Base-by-base conservation (phyloP, 2,797 vertebrate genomes). In the Squalus acanthias region DNA sequence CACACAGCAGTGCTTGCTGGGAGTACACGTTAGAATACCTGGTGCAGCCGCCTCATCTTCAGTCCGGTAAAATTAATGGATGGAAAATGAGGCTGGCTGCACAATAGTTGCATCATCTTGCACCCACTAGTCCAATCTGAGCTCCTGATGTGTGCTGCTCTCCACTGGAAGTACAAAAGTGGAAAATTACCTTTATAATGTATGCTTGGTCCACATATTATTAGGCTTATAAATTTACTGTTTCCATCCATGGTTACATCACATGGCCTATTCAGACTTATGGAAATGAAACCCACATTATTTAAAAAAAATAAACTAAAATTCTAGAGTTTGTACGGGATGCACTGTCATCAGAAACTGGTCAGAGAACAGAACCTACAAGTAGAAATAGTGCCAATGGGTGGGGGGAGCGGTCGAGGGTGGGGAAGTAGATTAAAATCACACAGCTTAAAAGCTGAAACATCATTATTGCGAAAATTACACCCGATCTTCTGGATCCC, bases 401-500 rank as follows among this genome's bases (percentile, higher is more conserved):
- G 39, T 10, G 22, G 39, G 3, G 9, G 46, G 12, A 72, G 22
- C 39, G n/a, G 13, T 50, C 39, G 24, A 5, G 69, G 91, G 0
- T 13, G 89, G 26, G 57, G 5, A 60, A 92, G 1, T 20, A 33
- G 89, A 65, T 15, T 6, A 92, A 63, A 63, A 63, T 57, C 53
- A 20, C 26, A 91, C 8, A 95, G 17, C 20, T 74, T 53, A 74
- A 76, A 76, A 74, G 70, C 26, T 33, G 76, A 53, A 57, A 70
- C n/a, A 94, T 46, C 50, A 91, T 33, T 74, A 72, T 95, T 57
- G 50, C 22, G 3, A 60, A 74, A 95, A 95, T 95, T 74, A 95
- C 15, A 74, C 50, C 24, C 74, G 70, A 74, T 1, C 4, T 95
- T 74, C 33, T n/a, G 57, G 26, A 95, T 74, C 26, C 69, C 70